A percentile compares a stretch with the other conserved stretches of the same genome.
phyloP scores from a whole-genome alignment of 2,113 vertebrate genomes.

The Aythya baeri region DNA sequence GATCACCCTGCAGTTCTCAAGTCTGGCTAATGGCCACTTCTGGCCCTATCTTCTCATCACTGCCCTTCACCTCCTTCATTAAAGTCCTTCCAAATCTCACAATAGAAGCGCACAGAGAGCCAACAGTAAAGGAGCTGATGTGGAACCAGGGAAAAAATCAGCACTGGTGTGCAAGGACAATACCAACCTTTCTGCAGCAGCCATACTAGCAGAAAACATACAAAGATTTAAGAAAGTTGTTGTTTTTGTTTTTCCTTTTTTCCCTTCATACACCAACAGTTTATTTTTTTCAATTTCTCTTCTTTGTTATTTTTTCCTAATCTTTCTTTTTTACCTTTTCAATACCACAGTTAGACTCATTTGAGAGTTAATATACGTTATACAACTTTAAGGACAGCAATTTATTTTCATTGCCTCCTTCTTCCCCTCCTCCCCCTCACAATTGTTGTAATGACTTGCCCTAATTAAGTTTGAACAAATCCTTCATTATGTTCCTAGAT shows the following conservation, averaged over 20 bases:
- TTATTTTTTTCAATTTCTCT: neutral
- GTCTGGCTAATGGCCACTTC: neutral
- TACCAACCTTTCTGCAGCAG: neutral
- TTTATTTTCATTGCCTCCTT: slow-evolving; percentile 16
- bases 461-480: slow-evolving; percentile 41
- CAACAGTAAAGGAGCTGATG: neutral
- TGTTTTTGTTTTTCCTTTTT: neutral
- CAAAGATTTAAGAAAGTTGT: neutral
- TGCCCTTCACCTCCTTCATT: neutral
- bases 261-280: neutral
- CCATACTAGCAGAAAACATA: neutral
- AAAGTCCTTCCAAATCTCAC: neutral
- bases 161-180: neutral
- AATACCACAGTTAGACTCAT: neutral
- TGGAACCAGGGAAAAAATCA: neutral
- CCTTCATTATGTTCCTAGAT: neutral
- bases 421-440: neutral
- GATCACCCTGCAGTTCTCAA: neutral
- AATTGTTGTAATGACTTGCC: slow-evolving; percentile 22
- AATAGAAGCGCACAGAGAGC: neutral
- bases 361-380: neutral
- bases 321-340: neutral
- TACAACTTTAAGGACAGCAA: neutral
- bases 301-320: neutral
- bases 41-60: neutral